phyloP scores from a whole-genome alignment of 2,113 vertebrate species.

The Prolemur simus region DNA sequence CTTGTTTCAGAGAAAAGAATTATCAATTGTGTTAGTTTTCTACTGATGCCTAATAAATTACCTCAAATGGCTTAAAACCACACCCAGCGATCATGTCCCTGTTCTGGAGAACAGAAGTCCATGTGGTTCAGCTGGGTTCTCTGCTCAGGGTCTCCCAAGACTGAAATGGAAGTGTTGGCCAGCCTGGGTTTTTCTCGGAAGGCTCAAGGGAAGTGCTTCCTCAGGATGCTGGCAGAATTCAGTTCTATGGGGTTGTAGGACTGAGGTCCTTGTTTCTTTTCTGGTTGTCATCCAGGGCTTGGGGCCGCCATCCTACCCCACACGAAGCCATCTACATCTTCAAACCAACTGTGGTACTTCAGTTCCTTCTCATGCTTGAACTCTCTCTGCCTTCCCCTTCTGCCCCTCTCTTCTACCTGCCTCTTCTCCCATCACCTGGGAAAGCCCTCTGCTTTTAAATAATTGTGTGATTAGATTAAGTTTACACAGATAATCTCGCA shows the following conservation, averaged over 20 bases:
- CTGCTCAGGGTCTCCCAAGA: background rate
- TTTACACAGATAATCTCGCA: background rate
- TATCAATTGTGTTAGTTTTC: background rate
- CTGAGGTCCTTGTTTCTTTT: background rate
- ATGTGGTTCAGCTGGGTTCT: background rate
- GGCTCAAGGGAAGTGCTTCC: background rate
- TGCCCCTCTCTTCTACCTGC: background rate
- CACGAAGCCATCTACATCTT: background rate
- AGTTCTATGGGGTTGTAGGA: background rate
- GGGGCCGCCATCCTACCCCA: background rate
- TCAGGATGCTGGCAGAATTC: background rate
- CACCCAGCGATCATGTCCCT: background rate
- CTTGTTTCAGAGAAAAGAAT: background rate
- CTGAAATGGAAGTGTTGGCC: background rate
- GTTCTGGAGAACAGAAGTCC: background rate
- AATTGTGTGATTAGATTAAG: background rate
- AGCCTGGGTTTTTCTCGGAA: background rate
- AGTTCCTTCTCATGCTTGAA: background rate
- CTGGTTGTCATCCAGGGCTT: background rate
- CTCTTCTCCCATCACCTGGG: background rate
- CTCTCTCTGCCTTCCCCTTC: background rate
- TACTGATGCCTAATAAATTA: background rate
- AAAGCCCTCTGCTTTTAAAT: background rate
- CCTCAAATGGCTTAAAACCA: background rate
- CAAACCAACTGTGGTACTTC: background rate